Evolutionary conservation across 2,113 vertebrate genomes (phyloP).

Genomic region (Bothrops jararaca): DNA sequence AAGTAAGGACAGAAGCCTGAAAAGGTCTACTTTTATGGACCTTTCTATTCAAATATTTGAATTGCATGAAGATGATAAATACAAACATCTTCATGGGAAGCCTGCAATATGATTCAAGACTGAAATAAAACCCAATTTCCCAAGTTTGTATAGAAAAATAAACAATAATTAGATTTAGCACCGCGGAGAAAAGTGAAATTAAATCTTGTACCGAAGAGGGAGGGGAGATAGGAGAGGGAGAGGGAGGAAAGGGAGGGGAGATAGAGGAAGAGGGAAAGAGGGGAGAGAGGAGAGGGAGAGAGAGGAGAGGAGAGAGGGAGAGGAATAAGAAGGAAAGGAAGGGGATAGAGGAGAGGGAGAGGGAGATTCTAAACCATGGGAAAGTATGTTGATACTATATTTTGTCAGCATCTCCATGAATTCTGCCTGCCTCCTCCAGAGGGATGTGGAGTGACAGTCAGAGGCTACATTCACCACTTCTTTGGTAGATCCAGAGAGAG

Average conservation of each 20-base stretch:
- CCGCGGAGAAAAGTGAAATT: not conserved
- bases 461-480: too few species aligned
- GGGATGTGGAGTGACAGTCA: too few species aligned
- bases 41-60: not conserved
- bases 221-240: not conserved
- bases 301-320: too few species aligned
- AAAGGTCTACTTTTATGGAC: not conserved
- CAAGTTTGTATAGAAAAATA: not conserved
- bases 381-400: too few species aligned
- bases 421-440: too few species aligned
- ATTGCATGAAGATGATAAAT: not conserved
- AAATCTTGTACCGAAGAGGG: not conserved
- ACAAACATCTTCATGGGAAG: not conserved
- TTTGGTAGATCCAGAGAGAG: too few species aligned
- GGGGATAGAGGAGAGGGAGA: not conserved
- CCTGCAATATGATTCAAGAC: not conserved
- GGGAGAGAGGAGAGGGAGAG: too few species aligned
- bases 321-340: too few species aligned
- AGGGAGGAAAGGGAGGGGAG: too few species aligned
- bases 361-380: not conserved
- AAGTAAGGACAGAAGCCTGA: not conserved
- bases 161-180: not conserved
- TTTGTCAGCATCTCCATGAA: too few species aligned
- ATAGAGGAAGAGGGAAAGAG: too few species aligned
- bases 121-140: not conserved